Evolutionary conservation across 2,888 invertebrate species (phyloP).

Genomic region (Griposia aprilina): DNA sequence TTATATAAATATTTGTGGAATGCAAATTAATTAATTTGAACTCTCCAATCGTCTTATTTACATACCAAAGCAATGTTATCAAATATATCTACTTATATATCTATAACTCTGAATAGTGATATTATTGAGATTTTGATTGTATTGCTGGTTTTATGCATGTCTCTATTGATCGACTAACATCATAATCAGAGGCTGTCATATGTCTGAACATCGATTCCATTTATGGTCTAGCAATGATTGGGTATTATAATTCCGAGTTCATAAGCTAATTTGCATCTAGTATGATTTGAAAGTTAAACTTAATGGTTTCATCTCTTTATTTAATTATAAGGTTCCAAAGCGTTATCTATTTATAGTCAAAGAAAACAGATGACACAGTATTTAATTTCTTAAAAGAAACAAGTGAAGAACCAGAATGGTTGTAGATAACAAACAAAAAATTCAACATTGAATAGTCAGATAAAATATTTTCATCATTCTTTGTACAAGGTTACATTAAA

Average conservation of each 20-base stretch:
- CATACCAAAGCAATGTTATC: slow-evolving; percentile 65
- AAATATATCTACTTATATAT: slow-evolving; percentile 38
- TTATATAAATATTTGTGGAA: slow-evolving; percentile 61
- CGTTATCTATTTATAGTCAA: neutral
- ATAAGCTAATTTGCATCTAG: slow-evolving; percentile 1
- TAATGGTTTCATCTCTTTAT: slow-evolving; percentile 1
- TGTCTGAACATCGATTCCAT: slow-evolving; percentile 5
- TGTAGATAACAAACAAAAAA: too few species aligned
- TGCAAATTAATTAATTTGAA: slow-evolving; percentile 64
- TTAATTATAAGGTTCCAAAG: neutral
- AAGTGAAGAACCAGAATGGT: neutral
- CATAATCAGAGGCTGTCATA: slow-evolving; percentile 34
- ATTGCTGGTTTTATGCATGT: slow-evolving; percentile 34
- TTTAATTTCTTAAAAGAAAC: neutral
- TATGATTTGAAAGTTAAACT: neutral
- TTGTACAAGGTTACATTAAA: slow-evolving; percentile 7
- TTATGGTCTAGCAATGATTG: slow-evolving; percentile 33
- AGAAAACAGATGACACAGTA: neutral
- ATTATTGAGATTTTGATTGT: slow-evolving; percentile 50
- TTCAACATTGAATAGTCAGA: neutral
- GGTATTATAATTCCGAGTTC: neutral
- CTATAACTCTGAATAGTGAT: slow-evolving; percentile 39
- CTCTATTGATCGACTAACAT: slow-evolving; percentile 21
- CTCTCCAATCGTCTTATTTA: slow-evolving; percentile 62
- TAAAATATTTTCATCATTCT: neutral